Percentiles rank a stretch among this genome's conserved stretches.
Evolutionary conservation across 1,140 invertebrate species (phyloP).

Genomic region (Drosophila orena): DNA sequence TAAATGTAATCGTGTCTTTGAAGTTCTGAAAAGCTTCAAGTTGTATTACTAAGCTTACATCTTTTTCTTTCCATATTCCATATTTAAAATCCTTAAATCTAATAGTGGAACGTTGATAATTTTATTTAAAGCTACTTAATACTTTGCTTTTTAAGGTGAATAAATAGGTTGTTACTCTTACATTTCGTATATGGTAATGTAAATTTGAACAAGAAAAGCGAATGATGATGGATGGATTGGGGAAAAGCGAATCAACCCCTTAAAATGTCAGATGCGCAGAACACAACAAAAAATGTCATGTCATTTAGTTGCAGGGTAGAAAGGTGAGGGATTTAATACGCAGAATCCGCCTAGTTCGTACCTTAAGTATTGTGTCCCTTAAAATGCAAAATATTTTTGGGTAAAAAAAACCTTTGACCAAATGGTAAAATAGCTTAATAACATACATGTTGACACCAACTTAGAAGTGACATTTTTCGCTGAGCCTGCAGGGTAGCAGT

Average conservation of each 20-base stretch:
- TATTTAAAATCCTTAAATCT: too few species aligned
- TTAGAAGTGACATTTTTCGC: too few species aligned
- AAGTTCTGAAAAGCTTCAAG: too few species aligned
- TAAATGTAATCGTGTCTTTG: not conserved
- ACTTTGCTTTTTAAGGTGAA: not conserved
- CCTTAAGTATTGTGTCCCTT: too few species aligned
- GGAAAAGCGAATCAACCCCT: conserved; percentile 23
- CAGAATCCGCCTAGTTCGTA: not conserved
- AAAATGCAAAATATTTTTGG: too few species aligned
- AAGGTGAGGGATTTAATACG: not conserved
- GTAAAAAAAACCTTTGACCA: too few species aligned
- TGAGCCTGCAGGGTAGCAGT: not conserved
- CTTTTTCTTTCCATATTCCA: too few species aligned
- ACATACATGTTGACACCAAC: too few species aligned
- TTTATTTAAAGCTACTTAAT: too few species aligned
- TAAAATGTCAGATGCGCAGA: conserved; percentile 21
- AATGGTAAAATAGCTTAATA: too few species aligned
- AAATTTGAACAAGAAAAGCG: conserved; percentile 31
- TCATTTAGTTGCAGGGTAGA: conserved; percentile 7
- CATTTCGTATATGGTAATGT: conserved; percentile 11
- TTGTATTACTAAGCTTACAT: too few species aligned
- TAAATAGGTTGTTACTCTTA: conserved; percentile 9
- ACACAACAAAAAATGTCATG: conserved; percentile 1
- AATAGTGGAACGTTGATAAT: too few species aligned
- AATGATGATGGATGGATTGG: conserved; percentile 59